These are phyloP conservation scores for Egretta garzetta DNA, from an alignment of 2,113 vertebrate genomes.

Conservation along the genomic window DNA sequence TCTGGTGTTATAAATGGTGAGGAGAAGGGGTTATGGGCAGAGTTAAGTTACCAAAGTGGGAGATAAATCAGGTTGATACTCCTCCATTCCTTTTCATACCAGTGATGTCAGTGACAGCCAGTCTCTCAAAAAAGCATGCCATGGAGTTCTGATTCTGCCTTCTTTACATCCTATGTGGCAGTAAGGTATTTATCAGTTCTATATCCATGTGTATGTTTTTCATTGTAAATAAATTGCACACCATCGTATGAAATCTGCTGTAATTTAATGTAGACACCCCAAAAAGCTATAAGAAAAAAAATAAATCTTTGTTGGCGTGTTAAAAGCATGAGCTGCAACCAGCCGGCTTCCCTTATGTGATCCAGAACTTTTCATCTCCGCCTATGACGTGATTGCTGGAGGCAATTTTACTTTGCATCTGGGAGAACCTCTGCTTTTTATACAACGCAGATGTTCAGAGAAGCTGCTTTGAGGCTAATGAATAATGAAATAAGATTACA, in stretches of 20 bases:
- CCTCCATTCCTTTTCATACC: not conserved
- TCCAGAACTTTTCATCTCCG: not conserved
- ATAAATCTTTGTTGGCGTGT: not conserved
- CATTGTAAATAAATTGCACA: not conserved
- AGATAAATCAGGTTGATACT: not conserved
- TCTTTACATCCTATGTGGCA: fast-evolving
- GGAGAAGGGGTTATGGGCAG: not conserved
- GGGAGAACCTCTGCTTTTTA: not conserved
- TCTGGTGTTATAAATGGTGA: not conserved
- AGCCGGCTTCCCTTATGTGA: not conserved
- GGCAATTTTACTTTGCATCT: not conserved
- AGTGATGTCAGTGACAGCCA: not conserved
- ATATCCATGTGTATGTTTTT: not conserved
- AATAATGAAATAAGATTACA: not conserved
- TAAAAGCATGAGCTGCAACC: not conserved
- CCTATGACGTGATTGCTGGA: not conserved
- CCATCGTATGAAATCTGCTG: not conserved
- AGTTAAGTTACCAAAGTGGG: not conserved
- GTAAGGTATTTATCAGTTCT: not conserved
- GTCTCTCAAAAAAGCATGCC: not conserved
- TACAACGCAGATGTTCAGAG: not conserved
- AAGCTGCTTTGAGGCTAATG: not conserved
- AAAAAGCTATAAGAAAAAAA: not conserved
- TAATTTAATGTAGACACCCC: not conserved
- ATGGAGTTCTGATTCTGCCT: not conserved